phyloP scores from a whole-genome alignment of 2,797 vertebrate species.

The Leuciscus waleckii region DNA sequence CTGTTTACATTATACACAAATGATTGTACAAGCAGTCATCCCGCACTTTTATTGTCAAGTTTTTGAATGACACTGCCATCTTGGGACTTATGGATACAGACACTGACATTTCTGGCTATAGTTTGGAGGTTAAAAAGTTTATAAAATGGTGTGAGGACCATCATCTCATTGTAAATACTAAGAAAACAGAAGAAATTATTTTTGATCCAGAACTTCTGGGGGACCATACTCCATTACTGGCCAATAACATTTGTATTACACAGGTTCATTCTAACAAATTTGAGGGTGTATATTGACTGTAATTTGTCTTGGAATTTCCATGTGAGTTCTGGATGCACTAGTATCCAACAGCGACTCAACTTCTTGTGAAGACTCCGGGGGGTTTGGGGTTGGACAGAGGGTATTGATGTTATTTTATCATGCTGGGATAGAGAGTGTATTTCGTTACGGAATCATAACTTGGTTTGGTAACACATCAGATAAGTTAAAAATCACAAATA shows the following conservation, averaged over 20 bases:
- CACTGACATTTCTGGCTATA: neutral
- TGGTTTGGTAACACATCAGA: neutral
- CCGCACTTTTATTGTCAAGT: neutral
- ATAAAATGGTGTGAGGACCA: neutral
- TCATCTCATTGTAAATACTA: neutral
- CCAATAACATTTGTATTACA: neutral
- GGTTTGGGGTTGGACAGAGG: neutral
- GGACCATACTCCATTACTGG: neutral
- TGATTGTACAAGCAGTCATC: neutral
- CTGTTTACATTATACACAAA: neutral
- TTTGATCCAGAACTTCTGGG: neutral
- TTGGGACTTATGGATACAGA: neutral
- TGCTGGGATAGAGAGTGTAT: neutral
- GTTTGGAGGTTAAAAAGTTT: neutral
- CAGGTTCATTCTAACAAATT: neutral
- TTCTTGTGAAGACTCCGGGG: neutral
- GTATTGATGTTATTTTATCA: neutral
- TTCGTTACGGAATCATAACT: neutral
- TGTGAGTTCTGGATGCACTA: neutral
- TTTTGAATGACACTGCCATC: neutral
- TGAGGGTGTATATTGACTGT: neutral
- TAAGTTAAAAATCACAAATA: neutral
- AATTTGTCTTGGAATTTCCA: too few species aligned
- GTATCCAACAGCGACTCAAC: neutral
- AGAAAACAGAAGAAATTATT: neutral